Percentiles rank a stretch among this genome's conserved stretches.
Conservation (phyloP, 2,888 invertebrate genomes). For the Lasioglossum oenotherae region DNA sequence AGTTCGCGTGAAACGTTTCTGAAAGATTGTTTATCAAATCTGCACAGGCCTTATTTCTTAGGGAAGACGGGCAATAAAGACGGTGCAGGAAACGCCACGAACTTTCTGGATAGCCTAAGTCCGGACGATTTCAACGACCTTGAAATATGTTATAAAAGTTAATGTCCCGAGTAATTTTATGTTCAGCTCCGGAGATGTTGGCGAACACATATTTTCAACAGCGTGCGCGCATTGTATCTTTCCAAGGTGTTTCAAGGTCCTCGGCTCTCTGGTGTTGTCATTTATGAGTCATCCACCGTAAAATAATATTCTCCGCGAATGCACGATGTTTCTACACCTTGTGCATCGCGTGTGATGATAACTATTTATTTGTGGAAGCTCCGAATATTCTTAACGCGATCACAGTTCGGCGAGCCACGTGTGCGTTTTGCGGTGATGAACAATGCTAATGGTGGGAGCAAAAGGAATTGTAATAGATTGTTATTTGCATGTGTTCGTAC, state of each 20-base stretch:
- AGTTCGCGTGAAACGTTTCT: background rate
- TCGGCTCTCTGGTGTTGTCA: background rate
- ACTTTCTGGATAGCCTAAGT: background rate
- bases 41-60: background rate
- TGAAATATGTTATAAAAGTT: constrained; percentile 3
- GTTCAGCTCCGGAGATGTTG: background rate
- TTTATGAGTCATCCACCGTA: background rate
- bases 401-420: background rate
- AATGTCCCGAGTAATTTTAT: background rate
- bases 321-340: background rate
- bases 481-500: no score
- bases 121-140: background rate
- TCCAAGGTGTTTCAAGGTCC: background rate
- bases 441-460: no score
- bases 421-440: background rate
- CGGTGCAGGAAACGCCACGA: background rate
- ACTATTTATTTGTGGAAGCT: background rate
- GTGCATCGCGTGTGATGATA: background rate
- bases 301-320: background rate
- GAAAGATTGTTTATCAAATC: background rate
- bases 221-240: background rate
- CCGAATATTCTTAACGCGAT: background rate
- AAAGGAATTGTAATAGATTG: background rate
- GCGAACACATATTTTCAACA: background rate
- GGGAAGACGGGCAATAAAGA: background rate